These are phyloP conservation scores for Epinephelus awoara DNA, from an alignment of 2,797 vertebrate species.

Conservation along the genomic window DNA sequence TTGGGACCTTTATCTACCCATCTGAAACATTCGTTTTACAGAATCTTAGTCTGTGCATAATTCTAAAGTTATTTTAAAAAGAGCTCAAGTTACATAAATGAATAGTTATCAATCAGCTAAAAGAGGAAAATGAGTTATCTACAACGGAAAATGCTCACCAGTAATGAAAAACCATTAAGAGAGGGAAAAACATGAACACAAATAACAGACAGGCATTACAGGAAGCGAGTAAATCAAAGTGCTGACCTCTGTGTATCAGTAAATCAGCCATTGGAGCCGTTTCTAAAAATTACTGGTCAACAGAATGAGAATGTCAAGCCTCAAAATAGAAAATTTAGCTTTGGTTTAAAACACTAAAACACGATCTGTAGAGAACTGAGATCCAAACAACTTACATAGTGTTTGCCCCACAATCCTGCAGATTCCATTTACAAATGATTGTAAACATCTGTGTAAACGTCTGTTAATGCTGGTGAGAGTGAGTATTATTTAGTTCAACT, in stretches of 20 bases:
- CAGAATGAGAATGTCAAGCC: slow-evolving; percentile 46
- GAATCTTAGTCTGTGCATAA: background rate
- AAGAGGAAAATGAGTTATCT: slow-evolving; percentile 20
- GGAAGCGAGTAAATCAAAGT: slow-evolving; percentile 77
- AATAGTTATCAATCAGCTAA: slow-evolving; percentile 12
- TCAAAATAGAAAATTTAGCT: slow-evolving; percentile 51
- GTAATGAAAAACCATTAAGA: slow-evolving; percentile 48
- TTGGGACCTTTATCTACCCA: background rate
- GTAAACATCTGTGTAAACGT: background rate
- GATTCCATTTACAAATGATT: background rate
- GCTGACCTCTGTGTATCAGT: slow-evolving; percentile 70
- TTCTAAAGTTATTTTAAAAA: background rate
- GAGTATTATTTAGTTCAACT: slow-evolving; percentile 1
- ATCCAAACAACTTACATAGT: background rate
- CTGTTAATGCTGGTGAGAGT: background rate
- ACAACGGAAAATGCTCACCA: slow-evolving; percentile 48
- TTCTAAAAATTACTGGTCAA: slow-evolving; percentile 69
- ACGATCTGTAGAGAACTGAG: slow-evolving; percentile 9
- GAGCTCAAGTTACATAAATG: slow-evolving; percentile 6
- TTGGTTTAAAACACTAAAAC: slow-evolving; percentile 40
- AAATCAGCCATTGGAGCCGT: slow-evolving; percentile 70
- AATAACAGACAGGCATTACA: slow-evolving; percentile 56
- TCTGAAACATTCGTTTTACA: background rate
- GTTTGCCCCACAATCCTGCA: background rate
- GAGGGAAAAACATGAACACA: slow-evolving; percentile 49